These are phyloP conservation scores for Eriocheir sinensis DNA, from an alignment of 1,140 invertebrate genomes.

Conservation along the genomic window DNA sequence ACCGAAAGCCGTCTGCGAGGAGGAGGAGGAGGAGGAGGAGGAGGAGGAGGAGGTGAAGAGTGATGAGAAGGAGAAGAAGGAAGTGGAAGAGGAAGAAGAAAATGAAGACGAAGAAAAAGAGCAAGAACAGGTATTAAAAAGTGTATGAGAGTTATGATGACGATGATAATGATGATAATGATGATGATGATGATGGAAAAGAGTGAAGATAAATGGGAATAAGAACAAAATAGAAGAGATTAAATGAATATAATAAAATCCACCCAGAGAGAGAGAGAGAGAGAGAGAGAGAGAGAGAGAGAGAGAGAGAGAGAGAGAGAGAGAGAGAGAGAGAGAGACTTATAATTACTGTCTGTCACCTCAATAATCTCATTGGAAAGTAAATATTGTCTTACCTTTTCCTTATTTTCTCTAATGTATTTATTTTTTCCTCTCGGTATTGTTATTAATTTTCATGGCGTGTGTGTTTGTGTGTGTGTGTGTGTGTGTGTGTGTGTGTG, in stretches of 20 bases:
- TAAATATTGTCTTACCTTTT: not conserved
- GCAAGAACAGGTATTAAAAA: no score
- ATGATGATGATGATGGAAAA: no score
- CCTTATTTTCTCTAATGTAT: not conserved
- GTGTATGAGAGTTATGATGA: no score
- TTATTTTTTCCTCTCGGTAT: not conserved
- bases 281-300: slow-evolving; percentile 18
- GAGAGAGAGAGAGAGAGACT: not conserved
- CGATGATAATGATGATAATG: no score
- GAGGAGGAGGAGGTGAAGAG: not conserved
- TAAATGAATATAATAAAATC: no score
- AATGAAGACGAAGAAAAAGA: not conserved
- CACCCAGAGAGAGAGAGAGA: slow-evolving; percentile 18
- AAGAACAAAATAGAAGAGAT: no score
- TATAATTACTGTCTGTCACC: slow-evolving; percentile 1
- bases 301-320: not conserved
- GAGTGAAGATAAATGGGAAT: no score
- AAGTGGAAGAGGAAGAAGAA: not conserved
- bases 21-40: slow-evolving; percentile 18
- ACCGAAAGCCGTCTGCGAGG: not conserved
- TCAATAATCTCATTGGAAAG: not conserved
- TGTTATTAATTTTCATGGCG: not conserved
- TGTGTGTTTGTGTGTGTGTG: not conserved
- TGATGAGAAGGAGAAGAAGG: not conserved
- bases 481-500: not conserved